phyloP scores from a whole-genome alignment of 2,888 invertebrate species.

The Caradrina clavipalpis region DNA sequence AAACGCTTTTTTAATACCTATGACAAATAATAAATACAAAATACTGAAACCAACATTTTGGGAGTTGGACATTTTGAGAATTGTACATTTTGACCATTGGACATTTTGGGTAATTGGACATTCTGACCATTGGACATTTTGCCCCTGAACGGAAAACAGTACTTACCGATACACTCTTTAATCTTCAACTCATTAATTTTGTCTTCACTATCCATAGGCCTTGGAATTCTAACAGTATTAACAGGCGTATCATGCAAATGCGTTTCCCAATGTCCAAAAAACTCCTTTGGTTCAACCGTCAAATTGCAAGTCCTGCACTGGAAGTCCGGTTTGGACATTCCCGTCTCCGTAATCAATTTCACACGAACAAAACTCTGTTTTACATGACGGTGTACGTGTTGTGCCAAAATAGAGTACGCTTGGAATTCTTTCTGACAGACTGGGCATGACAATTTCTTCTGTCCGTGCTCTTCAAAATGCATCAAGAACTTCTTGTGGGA shows the following conservation, averaged over 20 bases:
- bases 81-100: too few species aligned
- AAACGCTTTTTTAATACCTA: too few species aligned
- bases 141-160: too few species aligned
- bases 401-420: fast-evolving
- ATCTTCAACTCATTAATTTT: constrained; percentile 19
- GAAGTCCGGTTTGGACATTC: neutral
- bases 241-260: constrained; percentile 58
- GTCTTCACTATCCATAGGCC: neutral
- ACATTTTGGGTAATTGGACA: too few species aligned
- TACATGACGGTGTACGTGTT: constrained; percentile 67
- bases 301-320: constrained; percentile 66
- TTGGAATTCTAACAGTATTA: fast-evolving
- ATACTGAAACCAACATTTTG: too few species aligned
- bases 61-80: too few species aligned
- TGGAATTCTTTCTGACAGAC: constrained; percentile 52
- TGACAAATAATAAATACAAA: too few species aligned
- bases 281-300: neutral
- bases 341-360: constrained; percentile 18
- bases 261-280: constrained; percentile 75
- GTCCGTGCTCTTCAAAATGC: constrained; percentile 68
- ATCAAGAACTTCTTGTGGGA: constrained; percentile 57
- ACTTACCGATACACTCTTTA: constrained; percentile 37
- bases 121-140: too few species aligned
- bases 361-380: constrained; percentile 54
- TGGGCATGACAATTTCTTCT: constrained; percentile 59